These are phyloP conservation scores for Ypsolopha sequella DNA, from an alignment of 2,888 invertebrate species.

Conservation along the genomic window DNA sequence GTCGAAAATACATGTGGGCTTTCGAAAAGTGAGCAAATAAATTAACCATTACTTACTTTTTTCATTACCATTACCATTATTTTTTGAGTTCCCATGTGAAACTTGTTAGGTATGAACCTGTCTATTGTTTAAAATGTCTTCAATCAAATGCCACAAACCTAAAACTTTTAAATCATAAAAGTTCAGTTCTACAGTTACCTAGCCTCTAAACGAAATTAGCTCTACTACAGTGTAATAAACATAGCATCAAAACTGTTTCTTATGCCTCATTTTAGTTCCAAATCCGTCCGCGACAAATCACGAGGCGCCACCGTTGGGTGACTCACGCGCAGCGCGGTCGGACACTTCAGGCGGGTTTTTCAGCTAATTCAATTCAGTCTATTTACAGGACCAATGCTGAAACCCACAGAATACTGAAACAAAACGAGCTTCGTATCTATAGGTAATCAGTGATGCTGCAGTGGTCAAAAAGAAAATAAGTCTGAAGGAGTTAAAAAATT, in stretches of 20 bases:
- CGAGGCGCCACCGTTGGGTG: constrained; percentile 47
- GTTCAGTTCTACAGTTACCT: too few relatives aligned
- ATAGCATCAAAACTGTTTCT: constrained; percentile 16
- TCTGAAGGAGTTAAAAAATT: too few relatives aligned
- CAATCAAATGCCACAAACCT: too few relatives aligned
- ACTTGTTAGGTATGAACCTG: too few relatives aligned
- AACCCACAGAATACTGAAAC: not conserved
- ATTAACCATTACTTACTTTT: too few relatives aligned
- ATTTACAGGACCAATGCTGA: not conserved
- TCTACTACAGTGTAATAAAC: constrained; percentile 4
- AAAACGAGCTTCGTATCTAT: constrained; percentile 3
- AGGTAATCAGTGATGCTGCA: not conserved
- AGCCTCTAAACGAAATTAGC: too few relatives aligned
- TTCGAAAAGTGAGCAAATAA: too few relatives aligned
- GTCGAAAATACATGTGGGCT: too few relatives aligned
- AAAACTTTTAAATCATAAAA: too few relatives aligned
- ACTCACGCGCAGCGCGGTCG: constrained; percentile 29
- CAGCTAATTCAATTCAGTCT: constrained; percentile 14
- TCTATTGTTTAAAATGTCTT: too few relatives aligned
- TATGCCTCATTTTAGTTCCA: constrained; percentile 26
- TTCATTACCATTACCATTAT: too few relatives aligned
- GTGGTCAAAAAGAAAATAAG: not conserved
- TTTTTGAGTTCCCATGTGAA: too few relatives aligned
- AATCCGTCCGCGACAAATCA: constrained; percentile 43
- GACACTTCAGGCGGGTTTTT: constrained; percentile 16